Evolutionary conservation across 2,888 invertebrate genomes (phyloP).

Genomic region (Cylindroiulus punctatus): DNA sequence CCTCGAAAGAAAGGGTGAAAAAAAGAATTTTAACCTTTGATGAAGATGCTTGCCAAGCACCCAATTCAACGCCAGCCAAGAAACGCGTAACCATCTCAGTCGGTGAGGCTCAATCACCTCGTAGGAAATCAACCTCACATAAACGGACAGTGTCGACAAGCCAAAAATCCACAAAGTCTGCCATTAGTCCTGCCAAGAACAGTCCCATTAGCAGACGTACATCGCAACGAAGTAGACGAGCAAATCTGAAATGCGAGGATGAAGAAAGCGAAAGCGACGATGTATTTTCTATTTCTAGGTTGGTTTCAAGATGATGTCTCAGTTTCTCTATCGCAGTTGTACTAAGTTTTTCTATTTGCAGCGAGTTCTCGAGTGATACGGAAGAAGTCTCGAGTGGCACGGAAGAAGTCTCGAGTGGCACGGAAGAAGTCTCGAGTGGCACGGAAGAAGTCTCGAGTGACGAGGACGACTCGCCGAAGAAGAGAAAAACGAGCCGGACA

Average conservation of each 20-base stretch:
- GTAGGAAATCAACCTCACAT: neutral
- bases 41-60: neutral
- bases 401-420: too few species aligned
- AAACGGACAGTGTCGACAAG: neutral
- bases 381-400: too few species aligned
- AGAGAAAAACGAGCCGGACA: neutral
- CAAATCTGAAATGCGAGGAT: neutral
- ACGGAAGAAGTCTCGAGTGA: neutral
- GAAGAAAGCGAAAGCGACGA: neutral
- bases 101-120: neutral
- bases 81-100: neutral
- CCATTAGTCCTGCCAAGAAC: neutral
- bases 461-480: neutral
- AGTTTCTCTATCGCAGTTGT: neutral
- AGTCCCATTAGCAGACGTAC: neutral
- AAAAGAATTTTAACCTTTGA: neutral
- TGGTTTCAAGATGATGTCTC: neutral
- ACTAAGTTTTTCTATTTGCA: neutral
- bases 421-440: too few species aligned
- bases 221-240: neutral
- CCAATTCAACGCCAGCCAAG: neutral
- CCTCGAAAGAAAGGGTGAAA: neutral
- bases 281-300: neutral
- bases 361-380: neutral
- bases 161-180: neutral